Conservation (phyloP, 2,888 invertebrate species). For the Tridacna crocea region DNA sequence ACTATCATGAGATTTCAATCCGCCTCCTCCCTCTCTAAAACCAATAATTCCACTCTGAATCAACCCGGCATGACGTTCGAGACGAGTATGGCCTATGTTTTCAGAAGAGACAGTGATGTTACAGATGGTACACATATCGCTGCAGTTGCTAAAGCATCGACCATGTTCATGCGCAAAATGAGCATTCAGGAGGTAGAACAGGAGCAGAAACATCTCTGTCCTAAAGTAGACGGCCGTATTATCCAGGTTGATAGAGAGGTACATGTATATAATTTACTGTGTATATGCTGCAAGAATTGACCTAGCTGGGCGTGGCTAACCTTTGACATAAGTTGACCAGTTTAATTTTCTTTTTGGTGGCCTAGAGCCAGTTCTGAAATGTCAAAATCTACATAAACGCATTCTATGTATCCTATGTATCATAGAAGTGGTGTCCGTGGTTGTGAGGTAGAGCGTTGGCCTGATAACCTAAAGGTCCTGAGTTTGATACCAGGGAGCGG, state of each 20-base stretch:
- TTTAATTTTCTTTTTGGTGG: too few species aligned
- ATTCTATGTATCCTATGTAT: too few species aligned
- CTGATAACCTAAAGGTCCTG: too few species aligned
- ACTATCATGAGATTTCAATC: conserved; percentile 37
- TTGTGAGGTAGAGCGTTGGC: too few species aligned
- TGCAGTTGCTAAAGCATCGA: conserved; percentile 51
- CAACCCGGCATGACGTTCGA: conserved; percentile 2
- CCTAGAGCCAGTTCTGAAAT: too few species aligned
- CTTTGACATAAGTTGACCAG: too few species aligned
- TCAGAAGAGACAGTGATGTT: conserved; percentile 66
- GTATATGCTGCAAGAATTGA: too few species aligned
- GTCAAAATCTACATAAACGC: too few species aligned
- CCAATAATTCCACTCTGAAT: background rate
- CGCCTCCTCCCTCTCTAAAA: conserved; percentile 5
- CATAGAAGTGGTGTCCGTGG: too few species aligned
- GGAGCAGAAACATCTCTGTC: conserved; percentile 92
- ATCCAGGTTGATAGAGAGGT: conserved; percentile 91
- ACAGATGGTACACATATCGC: conserved; percentile 53
- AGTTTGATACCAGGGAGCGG: too few species aligned
- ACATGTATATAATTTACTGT: background rate
- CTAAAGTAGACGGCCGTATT: conserved; percentile 92
- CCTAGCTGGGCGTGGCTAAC: too few species aligned
- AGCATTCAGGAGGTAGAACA: conserved; percentile 91
- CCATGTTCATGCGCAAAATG: conserved; percentile 74
- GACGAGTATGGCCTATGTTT: conserved; percentile 23